Base-by-base conservation (phyloP, 37 sponge, comb jelly and placozoan genomes). In the Hormiphora californensis region DNA sequence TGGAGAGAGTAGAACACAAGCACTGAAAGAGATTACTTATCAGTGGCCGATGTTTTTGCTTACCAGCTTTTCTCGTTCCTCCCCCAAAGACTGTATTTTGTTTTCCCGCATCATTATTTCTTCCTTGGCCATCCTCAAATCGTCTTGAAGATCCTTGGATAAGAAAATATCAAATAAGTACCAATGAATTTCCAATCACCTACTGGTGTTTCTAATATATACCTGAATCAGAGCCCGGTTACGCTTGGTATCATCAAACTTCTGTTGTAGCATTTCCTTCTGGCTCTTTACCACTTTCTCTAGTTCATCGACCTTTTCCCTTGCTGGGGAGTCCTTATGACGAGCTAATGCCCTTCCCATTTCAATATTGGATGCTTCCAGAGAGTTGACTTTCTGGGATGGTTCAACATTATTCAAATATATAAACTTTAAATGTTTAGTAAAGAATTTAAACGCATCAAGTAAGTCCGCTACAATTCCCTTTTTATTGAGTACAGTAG, bases 201-300 rank as follows among this genome's bases (percentile, higher is more conserved):
- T 17, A 49, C 53, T 17, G 15, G 15, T 49, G 15, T 17, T 17
- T 49, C 12, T 49, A 49, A 49, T 17, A 49, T 49, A 49, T 49
- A 9, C 9, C 15, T 9, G 53, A 49, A 49, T 15, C 53, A 49
- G 53, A 49, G 53, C 12, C 15, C 15, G 53, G 15, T 17, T 17
- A 17, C 53, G 9, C 9, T 49, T 9, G 15, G 28, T 57, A n/a
- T 27, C 59, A 27, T 57, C 28, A 28, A 73, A 73, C 44, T 27
- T n/a, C 1, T 73, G 46, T n/a, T 23, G 12, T 8, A 73, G 40
- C 81, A 43, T 43, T 1, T 73, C 81, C 35, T 73, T 73, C 44
- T 73, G 81, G 9, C 23, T 36, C 4, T 22, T 46, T 12, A 73
- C 81, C 81, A 73, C 17, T 41, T 73, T 73, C 81, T 73, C 81